Percentiles rank a stretch among this genome's conserved stretches.
These are phyloP conservation scores for Thunnus albacares DNA, from an alignment of 2,797 vertebrate genomes.

Conservation along the genomic window DNA sequence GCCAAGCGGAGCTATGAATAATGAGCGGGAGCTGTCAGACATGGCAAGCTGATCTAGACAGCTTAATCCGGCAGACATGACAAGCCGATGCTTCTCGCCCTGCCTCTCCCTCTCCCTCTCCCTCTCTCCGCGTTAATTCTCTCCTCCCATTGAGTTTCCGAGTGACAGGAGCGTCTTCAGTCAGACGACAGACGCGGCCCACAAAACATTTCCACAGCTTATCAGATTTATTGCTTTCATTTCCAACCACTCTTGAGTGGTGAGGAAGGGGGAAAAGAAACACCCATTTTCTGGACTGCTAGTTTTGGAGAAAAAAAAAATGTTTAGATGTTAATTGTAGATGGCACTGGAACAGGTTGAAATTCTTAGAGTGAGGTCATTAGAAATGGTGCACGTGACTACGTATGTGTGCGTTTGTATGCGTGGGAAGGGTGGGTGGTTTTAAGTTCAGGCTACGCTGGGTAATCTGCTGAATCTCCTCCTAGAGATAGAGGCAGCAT, in stretches of 20 bases:
- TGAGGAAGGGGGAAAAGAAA: background rate
- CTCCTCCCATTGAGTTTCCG: constrained; percentile 40
- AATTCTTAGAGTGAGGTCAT: background rate
- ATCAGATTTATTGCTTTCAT: constrained; percentile 54
- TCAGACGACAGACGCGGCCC: constrained; percentile 37
- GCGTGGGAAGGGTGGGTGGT: background rate
- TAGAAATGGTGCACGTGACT: background rate
- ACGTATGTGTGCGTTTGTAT: constrained; percentile 17
- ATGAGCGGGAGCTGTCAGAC: constrained; percentile 75
- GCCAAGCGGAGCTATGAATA: constrained; percentile 70
- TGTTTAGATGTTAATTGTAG: constrained; percentile 3
- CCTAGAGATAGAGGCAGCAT: constrained; percentile 69
- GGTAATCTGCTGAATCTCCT: constrained; percentile 78
- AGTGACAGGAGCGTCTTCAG: constrained; percentile 48
- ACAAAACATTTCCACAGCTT: constrained; percentile 44
- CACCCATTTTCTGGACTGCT: background rate
- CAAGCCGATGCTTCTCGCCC: constrained; percentile 47
- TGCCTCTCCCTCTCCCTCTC: constrained; percentile 24
- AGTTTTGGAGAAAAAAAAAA: background rate
- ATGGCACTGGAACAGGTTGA: background rate
- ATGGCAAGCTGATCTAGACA: constrained; percentile 67
- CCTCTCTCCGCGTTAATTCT: constrained; percentile 40
- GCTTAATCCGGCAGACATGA: constrained; percentile 75
- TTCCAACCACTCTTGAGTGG: background rate
- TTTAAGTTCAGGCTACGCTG: constrained; percentile 46